Evolutionary conservation across 2,888 invertebrate genomes (phyloP).

Genomic region (Phengaris arion): DNA sequence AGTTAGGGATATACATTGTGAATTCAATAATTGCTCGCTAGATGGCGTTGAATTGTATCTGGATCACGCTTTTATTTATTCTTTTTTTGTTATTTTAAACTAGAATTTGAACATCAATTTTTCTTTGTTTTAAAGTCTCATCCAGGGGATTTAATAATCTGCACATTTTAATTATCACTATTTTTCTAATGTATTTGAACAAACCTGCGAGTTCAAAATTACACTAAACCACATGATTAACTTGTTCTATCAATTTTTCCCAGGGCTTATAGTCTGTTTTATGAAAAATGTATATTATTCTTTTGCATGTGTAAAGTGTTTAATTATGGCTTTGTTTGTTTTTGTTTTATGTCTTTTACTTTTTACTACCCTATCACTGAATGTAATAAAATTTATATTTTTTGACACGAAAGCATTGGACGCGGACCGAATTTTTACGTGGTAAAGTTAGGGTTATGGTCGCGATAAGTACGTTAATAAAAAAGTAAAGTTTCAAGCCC

Average conservation of each 20-base stretch:
- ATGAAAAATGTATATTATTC: neutral
- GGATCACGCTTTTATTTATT: neutral
- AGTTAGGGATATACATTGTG: neutral
- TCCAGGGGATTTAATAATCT: neutral
- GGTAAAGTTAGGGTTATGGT: constrained; percentile 15
- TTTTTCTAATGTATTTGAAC: neutral
- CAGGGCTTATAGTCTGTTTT: neutral
- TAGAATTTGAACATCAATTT: neutral
- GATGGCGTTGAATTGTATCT: neutral
- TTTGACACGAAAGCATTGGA: constrained; percentile 10
- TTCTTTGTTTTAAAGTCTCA: neutral
- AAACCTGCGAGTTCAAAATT: neutral
- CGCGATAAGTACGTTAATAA: constrained; percentile 4
- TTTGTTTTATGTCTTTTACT: constrained; percentile 21
- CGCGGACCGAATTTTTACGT: neutral
- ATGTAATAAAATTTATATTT: constrained; percentile 18
- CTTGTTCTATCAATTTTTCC: neutral
- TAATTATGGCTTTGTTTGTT: constrained; percentile 21
- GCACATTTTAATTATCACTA: neutral
- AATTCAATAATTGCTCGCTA: constrained; percentile 40
- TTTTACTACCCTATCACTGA: constrained; percentile 26
- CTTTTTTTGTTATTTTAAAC: neutral
- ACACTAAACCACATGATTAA: too few relatives aligned
- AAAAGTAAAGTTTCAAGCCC: constrained; percentile 10
- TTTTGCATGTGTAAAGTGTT: constrained; percentile 23